Conservation (phyloP, 2,113 vertebrate genomes). For the Vanacampus margaritifer region DNA sequence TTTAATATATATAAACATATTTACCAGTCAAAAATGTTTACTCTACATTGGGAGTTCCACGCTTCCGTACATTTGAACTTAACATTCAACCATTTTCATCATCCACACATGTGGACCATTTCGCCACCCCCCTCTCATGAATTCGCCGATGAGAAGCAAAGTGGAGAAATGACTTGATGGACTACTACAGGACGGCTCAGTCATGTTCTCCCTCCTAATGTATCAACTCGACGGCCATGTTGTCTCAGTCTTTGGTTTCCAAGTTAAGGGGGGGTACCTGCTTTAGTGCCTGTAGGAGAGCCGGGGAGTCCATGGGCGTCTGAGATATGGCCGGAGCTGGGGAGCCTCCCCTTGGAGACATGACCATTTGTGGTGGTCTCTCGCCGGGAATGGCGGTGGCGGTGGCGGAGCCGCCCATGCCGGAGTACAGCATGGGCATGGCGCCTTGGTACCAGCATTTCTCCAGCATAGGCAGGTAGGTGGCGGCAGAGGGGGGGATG, state of each 20-base stretch:
- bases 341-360: constrained; percentile 85
- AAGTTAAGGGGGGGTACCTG: constrained; percentile 91
- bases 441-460: constrained; percentile 96
- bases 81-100: constrained; percentile 57
- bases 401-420: constrained; percentile 76
- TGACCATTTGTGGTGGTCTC: constrained; percentile 71
- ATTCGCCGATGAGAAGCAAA: constrained; percentile 30
- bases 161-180: constrained; percentile 37
- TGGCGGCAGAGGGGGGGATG: constrained; percentile 87
- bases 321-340: constrained; percentile 72
- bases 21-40: too few species aligned
- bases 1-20: too few species aligned
- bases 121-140: constrained; percentile 9
- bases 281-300: constrained; percentile 90
- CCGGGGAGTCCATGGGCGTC: constrained; percentile 87
- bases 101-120: constrained; percentile 4
- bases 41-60: too few species aligned
- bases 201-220: constrained; percentile 33
- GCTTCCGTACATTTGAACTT: constrained; percentile 32
- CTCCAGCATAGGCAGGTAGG: constrained; percentile 96
- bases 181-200: constrained; percentile 41
- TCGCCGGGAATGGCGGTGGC: constrained; percentile 79
- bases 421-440: constrained; percentile 85
- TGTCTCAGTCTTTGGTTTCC: constrained; percentile 94
- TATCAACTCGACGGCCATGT: constrained; percentile 10